Percentiles rank a stretch among this genome's conserved stretches.
phyloP scores from a whole-genome alignment of 2,113 vertebrate genomes.

The Neolamprologus falcicula region DNA sequence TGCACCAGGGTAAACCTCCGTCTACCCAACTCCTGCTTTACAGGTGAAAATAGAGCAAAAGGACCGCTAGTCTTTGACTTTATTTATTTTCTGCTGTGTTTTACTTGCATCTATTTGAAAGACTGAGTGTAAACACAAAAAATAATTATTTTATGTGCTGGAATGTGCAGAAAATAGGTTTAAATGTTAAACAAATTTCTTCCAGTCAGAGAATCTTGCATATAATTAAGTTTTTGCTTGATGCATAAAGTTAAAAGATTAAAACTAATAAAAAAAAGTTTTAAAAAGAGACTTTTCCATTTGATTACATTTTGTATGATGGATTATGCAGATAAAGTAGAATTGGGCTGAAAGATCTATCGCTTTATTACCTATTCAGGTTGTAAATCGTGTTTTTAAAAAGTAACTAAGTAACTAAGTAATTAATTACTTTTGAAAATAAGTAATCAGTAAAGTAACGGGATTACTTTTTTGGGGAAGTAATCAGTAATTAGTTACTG shows the following conservation, averaged over 20 bases:
- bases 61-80: no score
- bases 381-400: not conserved
- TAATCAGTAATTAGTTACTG: no score
- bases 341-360: not conserved
- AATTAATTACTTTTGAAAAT: not conserved
- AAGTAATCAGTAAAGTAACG: not conserved
- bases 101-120: no score
- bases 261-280: rapidly evolving
- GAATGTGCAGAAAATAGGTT: no score
- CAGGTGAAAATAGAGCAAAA: no score
- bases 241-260: not conserved
- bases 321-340: rapidly evolving
- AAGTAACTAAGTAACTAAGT: not conserved
- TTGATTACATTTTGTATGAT: not conserved
- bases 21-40: no score
- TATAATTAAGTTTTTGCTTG: rapidly evolving
- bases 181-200: rapidly evolving
- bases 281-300: not conserved
- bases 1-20: no score
- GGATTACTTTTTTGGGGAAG: rapidly evolving
- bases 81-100: no score
- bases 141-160: no score
- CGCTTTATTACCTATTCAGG: rapidly evolving
- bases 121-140: no score
- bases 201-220: rapidly evolving